Base-by-base conservation (phyloP, 2,888 invertebrate species). In the Hydraecia micacea region DNA sequence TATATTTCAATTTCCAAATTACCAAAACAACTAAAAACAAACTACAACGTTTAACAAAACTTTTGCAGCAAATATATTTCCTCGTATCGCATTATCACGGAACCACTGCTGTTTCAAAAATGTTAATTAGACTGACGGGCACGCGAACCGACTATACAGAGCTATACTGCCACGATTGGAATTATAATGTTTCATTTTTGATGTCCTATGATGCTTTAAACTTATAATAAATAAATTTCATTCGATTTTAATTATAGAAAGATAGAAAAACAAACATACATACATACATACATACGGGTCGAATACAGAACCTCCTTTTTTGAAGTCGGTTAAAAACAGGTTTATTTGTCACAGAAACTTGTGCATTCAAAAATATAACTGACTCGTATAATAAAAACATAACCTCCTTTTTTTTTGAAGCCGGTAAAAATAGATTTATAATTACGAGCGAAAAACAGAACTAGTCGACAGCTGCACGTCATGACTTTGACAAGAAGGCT, bases 81-180 rank as follows among this genome's bases (percentile, higher is more conserved):
- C 36, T 46, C 28, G 42, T 67, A 69, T 76, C 62, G 36, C 36
- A 85, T 83, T 76, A 81, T 76, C 83, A 74, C 73, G 81, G 39
- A 81, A 67, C 67, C 55, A 81, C 60, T 77, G 62, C 60, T 77
- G 62, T 70, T 85, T 77, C 52, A 85, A 66, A 81, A 85, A 81
- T 77, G 73, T 72, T 36, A 83, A 81, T 81, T 58, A 39, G 18
- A 32, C 77, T 52, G 49, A 49, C 36, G 4, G 42, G 2, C 84
- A 84, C 82, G 82, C 86, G 6, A 84, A 69, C 71, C 18, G 4
- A 52, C n/a, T 67, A 66, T 62, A 5, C 55, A 58, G 4, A n/a
- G 52, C 52, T 25, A 6, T 52, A 52, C 5, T 25, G 28, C 8
- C 1, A 42, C 3, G 25, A 25, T 39, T 58, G 1, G 1, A 80